Percentiles rank a stretch among this genome's conserved stretches.
Evolutionary conservation across 2,888 invertebrate genomes (phyloP).

Genomic region (Bombylius discolor): DNA sequence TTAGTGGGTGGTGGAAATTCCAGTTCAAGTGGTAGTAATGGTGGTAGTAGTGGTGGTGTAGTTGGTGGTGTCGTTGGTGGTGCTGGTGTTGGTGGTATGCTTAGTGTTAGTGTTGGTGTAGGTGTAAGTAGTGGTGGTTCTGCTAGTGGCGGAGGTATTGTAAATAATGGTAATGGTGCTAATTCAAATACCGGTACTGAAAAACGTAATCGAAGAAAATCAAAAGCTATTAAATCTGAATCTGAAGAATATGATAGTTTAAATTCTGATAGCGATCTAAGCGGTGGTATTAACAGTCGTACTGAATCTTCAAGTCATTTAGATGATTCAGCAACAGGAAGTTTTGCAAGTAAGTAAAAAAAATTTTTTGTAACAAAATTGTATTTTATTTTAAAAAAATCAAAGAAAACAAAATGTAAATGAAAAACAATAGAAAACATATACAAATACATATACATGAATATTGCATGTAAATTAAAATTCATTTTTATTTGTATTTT

Average conservation of each 20-base stretch:
- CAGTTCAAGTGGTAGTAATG: conserved; percentile 4
- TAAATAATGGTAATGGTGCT: background rate
- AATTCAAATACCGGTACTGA: conserved; percentile 20
- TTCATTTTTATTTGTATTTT: no score
- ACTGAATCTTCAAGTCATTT: conserved; percentile 39
- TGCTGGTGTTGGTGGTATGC: background rate
- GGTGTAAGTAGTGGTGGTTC: conserved; percentile 12
- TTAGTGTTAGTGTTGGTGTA: background rate
- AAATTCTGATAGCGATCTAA: conserved; percentile 43
- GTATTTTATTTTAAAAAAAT: background rate
- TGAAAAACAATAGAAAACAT: no score
- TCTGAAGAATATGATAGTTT: conserved; percentile 45
- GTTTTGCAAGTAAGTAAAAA: conserved; percentile 15
- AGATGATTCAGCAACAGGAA: conserved; percentile 36
- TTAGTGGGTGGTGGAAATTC: no score
- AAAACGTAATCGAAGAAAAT: conserved; percentile 38
- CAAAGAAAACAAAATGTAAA: no score
- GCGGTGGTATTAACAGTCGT: conserved; percentile 37
- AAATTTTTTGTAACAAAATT: conserved; percentile 1
- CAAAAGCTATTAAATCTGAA: conserved; percentile 42
- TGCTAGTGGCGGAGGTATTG: conserved; percentile 17
- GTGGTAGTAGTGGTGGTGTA: conserved; percentile 11
- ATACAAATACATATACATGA: no score
- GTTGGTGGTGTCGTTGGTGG: background rate
- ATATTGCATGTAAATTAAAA: no score